These are phyloP conservation scores for Neoascia interrupta DNA, from an alignment of 2,888 invertebrate genomes.

Conservation along the genomic window DNA sequence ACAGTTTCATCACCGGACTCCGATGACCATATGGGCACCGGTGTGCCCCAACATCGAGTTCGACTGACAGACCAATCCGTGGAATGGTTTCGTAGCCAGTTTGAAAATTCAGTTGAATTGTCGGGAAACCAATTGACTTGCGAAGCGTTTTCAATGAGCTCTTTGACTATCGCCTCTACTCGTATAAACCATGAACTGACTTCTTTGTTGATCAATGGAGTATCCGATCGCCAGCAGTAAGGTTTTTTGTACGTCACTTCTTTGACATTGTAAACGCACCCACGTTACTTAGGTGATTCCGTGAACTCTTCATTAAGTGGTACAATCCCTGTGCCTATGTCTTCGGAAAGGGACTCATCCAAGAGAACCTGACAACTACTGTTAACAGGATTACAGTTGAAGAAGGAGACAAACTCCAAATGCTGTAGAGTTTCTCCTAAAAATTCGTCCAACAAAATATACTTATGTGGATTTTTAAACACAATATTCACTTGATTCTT, in stretches of 20 bases:
- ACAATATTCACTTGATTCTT: slow-evolving; percentile 87
- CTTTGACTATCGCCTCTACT: slow-evolving; percentile 90
- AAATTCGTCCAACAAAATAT: slow-evolving; percentile 87
- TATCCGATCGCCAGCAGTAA: slow-evolving; percentile 98
- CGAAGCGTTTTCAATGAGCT: slow-evolving; percentile 88
- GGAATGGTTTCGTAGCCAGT: too few species aligned
- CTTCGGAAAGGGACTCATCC: slow-evolving; percentile 94
- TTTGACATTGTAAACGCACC: slow-evolving; percentile 86
- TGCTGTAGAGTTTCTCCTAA: slow-evolving; percentile 88
- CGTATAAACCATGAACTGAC: slow-evolving; percentile 98
- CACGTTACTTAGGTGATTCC: slow-evolving; percentile 86
- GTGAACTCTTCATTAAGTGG: slow-evolving; percentile 97
- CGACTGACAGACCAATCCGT: slow-evolving; percentile 97
- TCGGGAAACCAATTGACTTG: slow-evolving; percentile 97
- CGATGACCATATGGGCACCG: slow-evolving; percentile 97
- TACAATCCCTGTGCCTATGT: slow-evolving; percentile 96
- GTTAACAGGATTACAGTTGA: too few species aligned
- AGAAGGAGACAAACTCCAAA: too few species aligned
- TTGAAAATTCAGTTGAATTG: slow-evolving; percentile 97
- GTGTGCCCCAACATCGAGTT: slow-evolving; percentile 98
- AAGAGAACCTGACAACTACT: slow-evolving; percentile 87
- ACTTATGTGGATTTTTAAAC: slow-evolving; percentile 88
- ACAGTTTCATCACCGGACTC: slow-evolving; percentile 92
- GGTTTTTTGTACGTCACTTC: slow-evolving; percentile 95
- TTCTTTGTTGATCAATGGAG: slow-evolving; percentile 96